phyloP scores from a whole-genome alignment of 2,888 invertebrate species.

The Geotrupes spiniger region DNA sequence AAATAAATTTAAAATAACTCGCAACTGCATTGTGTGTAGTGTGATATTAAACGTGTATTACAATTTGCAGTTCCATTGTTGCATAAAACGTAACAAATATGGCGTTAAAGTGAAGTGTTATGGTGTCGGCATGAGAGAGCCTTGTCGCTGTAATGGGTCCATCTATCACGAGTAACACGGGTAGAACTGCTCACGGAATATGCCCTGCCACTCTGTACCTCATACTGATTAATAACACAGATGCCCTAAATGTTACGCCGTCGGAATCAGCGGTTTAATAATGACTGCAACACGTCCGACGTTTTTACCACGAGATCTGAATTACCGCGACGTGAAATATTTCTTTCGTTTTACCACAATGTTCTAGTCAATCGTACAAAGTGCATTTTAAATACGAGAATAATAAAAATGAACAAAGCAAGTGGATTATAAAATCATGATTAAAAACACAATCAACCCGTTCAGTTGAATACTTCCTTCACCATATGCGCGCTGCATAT shows the following conservation, averaged over 20 bases:
- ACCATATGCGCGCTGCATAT: too few relatives aligned
- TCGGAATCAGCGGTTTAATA: slow-evolving; percentile 1
- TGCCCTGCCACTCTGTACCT: slow-evolving; percentile 7
- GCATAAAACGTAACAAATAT: neutral
- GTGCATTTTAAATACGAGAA: too few relatives aligned
- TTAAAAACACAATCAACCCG: too few relatives aligned
- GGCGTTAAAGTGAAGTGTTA: slow-evolving; percentile 25
- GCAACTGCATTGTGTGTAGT: neutral
- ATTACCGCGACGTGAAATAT: too few relatives aligned
- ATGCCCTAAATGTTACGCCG: slow-evolving; percentile 12
- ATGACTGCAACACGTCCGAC: too few relatives aligned
- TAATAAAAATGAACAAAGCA: too few relatives aligned
- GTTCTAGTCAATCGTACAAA: too few relatives aligned
- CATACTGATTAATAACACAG: slow-evolving; percentile 10
- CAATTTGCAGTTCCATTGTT: slow-evolving; percentile 18
- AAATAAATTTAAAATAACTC: neutral
- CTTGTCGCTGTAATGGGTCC: slow-evolving; percentile 36
- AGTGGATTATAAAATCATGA: too few relatives aligned
- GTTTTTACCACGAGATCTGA: too few relatives aligned
- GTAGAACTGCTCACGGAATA: slow-evolving; percentile 19
- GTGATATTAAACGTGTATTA: too few relatives aligned
- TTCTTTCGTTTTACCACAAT: too few relatives aligned
- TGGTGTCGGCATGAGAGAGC: slow-evolving; percentile 35
- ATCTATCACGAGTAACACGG: slow-evolving; percentile 40
- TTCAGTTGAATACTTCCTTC: too few relatives aligned